These are phyloP conservation scores for Perizoma flavofasciatum DNA, from an alignment of 2,888 invertebrate species.

Conservation along the genomic window DNA sequence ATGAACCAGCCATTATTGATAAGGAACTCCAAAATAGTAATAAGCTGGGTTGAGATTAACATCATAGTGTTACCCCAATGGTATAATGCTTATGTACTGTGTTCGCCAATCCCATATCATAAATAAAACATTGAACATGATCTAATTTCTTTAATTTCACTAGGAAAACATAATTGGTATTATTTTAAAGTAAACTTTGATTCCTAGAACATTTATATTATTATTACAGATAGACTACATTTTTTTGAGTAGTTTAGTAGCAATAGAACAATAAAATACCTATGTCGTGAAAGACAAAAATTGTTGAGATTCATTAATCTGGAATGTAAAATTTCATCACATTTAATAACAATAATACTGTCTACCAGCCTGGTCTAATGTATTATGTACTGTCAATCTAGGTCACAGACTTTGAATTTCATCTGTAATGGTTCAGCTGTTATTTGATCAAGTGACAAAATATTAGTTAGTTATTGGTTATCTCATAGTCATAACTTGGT, in stretches of 20 bases:
- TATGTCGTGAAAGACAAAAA: no score
- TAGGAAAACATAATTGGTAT: neutral
- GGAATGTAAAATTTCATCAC: slow-evolving; percentile 8
- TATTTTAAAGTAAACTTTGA: neutral
- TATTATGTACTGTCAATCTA: no score
- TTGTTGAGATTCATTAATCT: slow-evolving; percentile 8
- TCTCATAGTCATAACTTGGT: no score
- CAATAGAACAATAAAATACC: no score
- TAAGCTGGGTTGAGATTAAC: slow-evolving; percentile 29
- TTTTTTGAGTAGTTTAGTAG: no score
- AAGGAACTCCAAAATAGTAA: slow-evolving; percentile 47
- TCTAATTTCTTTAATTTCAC: slow-evolving; percentile 8
- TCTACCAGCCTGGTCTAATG: no score
- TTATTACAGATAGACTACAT: no score
- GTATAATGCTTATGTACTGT: slow-evolving; percentile 18
- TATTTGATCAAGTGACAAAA: no score
- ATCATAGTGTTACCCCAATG: slow-evolving; percentile 16
- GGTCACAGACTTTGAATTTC: no score
- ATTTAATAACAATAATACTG: neutral
- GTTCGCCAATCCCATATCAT: slow-evolving; percentile 9
- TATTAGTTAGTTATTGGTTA: no score
- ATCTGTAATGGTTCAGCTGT: no score
- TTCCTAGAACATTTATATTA: no score
- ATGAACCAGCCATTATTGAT: slow-evolving; percentile 68
- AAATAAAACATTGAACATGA: slow-evolving; percentile 9